Evolutionary conservation across 1,140 invertebrate genomes (phyloP).

Genomic region (Conopomorpha cramerella): DNA sequence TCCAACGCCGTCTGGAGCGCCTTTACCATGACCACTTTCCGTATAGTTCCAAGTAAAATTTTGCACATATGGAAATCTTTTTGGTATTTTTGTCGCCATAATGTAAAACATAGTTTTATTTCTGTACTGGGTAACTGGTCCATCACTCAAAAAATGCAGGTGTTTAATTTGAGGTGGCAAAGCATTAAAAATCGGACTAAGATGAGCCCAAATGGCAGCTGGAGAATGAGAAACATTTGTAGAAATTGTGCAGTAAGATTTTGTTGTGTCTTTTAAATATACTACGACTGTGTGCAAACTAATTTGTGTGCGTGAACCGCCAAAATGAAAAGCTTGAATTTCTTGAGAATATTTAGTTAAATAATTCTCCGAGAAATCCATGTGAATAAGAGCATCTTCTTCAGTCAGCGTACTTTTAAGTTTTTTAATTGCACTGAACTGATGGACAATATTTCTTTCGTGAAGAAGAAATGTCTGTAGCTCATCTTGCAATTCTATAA

Average conservation of each 20-base stretch:
- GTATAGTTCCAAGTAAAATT: no score
- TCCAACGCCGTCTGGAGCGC: no score
- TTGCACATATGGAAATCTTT: no score
- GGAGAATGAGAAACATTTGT: conserved; percentile 3
- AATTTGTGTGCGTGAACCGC: no score
- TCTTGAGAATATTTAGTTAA: no score
- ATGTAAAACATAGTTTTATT: conserved; percentile 8
- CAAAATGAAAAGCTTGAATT: conserved; percentile 9
- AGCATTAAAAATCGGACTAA: conserved; percentile 3
- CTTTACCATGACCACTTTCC: no score
- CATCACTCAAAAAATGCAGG: conserved; percentile 8
- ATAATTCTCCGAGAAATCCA: conserved; percentile 8
- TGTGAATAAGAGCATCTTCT: conserved; percentile 5
- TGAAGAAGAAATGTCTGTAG: background rate
- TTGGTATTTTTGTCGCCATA: no score
- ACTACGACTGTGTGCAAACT: conserved; percentile 22
- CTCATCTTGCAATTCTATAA: conserved; percentile 2
- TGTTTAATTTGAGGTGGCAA: conserved; percentile 5
- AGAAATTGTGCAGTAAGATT: conserved; percentile 6
- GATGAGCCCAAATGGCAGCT: conserved; percentile 7
- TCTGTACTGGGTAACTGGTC: conserved; percentile 7
- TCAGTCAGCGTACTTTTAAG: conserved; percentile 5
- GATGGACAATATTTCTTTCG: conserved; percentile 2
- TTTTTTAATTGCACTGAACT: conserved; percentile 3
- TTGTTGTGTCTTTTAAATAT: conserved; percentile 11